phyloP scores from a whole-genome alignment of 2,888 invertebrate genomes.

The Harpalus rufipes region DNA sequence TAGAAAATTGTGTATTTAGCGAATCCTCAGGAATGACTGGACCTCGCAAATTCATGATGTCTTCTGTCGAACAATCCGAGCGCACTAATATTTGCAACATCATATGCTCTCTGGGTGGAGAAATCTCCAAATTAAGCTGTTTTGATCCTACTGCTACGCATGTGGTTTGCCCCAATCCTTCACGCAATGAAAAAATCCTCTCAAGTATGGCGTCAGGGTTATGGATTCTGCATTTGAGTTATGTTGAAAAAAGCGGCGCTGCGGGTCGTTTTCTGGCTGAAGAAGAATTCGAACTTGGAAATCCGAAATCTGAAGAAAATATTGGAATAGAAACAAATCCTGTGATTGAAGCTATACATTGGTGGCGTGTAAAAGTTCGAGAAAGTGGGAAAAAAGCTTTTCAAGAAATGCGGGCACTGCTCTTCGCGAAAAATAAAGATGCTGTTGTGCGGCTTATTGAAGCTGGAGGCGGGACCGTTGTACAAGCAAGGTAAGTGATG shows the following conservation, averaged over 20 bases:
- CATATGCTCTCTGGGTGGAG: constrained; percentile 79
- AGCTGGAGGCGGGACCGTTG: constrained; percentile 87
- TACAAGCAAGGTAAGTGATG: constrained; percentile 80
- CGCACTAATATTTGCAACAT: constrained; percentile 23
- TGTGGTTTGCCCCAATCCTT: constrained; percentile 86
- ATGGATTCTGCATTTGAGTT: constrained; percentile 92
- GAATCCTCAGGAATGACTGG: constrained; percentile 12
- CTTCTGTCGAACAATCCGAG: constrained; percentile 19
- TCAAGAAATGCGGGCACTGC: constrained; percentile 79
- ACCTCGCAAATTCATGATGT: constrained; percentile 58
- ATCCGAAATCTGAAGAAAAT: constrained; percentile 80
- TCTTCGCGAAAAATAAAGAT: constrained; percentile 80
- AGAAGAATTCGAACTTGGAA: constrained; percentile 92
- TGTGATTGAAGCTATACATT: constrained; percentile 81
- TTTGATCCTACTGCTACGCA: constrained; percentile 86
- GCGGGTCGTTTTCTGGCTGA: constrained; percentile 84
- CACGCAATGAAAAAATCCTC: constrained; percentile 92
- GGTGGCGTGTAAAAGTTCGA: constrained; percentile 83
- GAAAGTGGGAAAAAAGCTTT: constrained; percentile 76
- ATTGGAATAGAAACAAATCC: constrained; percentile 76
- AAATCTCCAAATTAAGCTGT: constrained; percentile 78
- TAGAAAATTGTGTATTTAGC: constrained; percentile 70
- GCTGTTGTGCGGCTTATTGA: constrained; percentile 85
- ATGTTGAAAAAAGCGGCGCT: constrained; percentile 84
- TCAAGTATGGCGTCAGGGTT: constrained; percentile 92